Evolutionary conservation across 2,888 invertebrate genomes (phyloP).

Genomic region (Ophioninae sp.): DNA sequence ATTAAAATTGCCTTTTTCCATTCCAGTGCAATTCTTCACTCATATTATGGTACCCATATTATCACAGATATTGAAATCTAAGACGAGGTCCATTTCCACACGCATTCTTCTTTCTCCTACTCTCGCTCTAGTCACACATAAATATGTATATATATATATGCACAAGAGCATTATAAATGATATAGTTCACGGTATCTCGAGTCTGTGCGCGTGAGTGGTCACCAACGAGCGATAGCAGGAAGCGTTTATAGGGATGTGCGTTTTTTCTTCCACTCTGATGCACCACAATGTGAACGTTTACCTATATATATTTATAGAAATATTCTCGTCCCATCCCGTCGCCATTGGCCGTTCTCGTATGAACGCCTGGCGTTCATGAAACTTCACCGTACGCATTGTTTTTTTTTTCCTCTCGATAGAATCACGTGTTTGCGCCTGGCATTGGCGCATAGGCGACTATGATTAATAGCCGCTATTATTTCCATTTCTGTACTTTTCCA

Average conservation of each 20-base stretch:
- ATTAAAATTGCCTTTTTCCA: not conserved
- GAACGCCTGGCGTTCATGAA: not conserved
- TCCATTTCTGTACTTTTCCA: not conserved
- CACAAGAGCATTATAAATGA: slow-evolving; percentile 41
- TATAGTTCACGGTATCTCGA: slow-evolving; percentile 49
- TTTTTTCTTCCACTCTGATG: slow-evolving; percentile 56
- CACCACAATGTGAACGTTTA: slow-evolving; percentile 22
- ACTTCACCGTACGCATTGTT: slow-evolving; percentile 23
- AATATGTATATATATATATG: not conserved
- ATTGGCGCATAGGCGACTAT: not conserved
- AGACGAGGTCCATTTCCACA: not conserved
- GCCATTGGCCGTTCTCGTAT: not conserved
- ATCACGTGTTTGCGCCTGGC: not conserved
- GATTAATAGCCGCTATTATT: not conserved
- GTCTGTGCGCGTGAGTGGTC: slow-evolving; percentile 53
- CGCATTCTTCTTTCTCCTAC: not conserved
- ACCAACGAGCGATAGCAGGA: slow-evolving; percentile 54
- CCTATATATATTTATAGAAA: slow-evolving; percentile 49
- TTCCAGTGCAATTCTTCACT: not conserved
- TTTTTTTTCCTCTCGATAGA: not conserved
- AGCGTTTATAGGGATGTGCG: slow-evolving; percentile 49
- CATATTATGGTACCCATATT: not conserved
- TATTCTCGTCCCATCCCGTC: slow-evolving; percentile 24
- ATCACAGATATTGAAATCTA: not conserved
- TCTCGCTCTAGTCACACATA: not conserved